Evolutionary conservation across 2,888 invertebrate species (phyloP).

Genomic region (Hypomecis atomaria): DNA sequence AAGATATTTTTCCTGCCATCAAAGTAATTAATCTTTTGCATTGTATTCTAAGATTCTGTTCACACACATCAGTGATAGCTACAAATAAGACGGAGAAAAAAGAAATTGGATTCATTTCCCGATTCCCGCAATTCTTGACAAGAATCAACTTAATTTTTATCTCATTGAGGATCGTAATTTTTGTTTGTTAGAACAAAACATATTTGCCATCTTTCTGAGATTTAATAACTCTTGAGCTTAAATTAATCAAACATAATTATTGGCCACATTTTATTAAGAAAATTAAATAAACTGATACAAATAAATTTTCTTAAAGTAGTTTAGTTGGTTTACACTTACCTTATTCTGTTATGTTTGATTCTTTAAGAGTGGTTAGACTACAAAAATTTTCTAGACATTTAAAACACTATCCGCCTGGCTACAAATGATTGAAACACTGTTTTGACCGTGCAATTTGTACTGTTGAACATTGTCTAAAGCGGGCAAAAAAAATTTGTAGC

Average conservation of each 20-base stretch:
- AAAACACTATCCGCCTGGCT: too few species aligned
- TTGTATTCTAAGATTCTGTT: neutral
- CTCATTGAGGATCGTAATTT: slow-evolving; percentile 8
- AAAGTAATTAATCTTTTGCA: neutral
- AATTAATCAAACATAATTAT: neutral
- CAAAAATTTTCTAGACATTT: too few species aligned
- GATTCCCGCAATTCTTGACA: slow-evolving; percentile 11
- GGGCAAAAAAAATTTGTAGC: too few species aligned
- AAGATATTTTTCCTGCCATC: neutral
- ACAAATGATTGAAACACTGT: too few species aligned
- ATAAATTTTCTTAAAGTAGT: too few species aligned
- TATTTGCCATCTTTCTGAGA: neutral
- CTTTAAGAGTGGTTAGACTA: too few species aligned
- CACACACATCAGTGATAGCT: neutral
- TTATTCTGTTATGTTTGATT: too few species aligned
- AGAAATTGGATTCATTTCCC: slow-evolving; percentile 21
- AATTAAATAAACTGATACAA: too few species aligned
- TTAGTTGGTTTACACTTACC: too few species aligned
- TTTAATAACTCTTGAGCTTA: neutral
- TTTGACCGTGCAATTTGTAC: too few species aligned
- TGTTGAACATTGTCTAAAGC: too few species aligned
- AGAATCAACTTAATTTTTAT: slow-evolving; percentile 11
- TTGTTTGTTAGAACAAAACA: slow-evolving; percentile 4
- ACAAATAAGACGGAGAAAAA: slow-evolving; percentile 11
- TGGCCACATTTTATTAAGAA: too few species aligned